A percentile compares a stretch with the other conserved stretches of the same genome.
phyloP scores from a whole-genome alignment of 2,888 invertebrate genomes.

The Parnassius glacialis region DNA sequence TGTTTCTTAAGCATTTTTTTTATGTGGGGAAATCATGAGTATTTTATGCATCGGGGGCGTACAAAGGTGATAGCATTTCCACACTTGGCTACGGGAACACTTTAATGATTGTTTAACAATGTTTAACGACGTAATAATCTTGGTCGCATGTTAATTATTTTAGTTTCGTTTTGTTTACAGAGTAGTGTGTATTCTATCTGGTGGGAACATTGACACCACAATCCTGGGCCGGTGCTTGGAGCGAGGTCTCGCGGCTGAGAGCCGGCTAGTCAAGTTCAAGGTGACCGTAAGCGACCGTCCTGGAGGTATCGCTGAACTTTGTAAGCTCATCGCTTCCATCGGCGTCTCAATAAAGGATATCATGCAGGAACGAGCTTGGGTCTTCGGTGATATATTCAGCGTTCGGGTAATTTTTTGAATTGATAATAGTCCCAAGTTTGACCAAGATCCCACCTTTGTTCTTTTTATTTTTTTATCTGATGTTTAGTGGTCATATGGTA shows the following conservation, averaged over 20 bases:
- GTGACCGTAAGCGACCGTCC: constrained; percentile 91
- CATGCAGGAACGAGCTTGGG: constrained; percentile 97
- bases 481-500: no score
- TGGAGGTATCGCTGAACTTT: constrained; percentile 92
- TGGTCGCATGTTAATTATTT: no score
- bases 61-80: no score
- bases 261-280: constrained; percentile 82
- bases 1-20: no score
- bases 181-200: constrained; percentile 91
- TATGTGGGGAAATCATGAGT: no score
- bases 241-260: constrained; percentile 93
- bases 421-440: no score
- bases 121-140: no score
- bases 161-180: constrained; percentile 67
- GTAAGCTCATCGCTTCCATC: constrained; percentile 85
- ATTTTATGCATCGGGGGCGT: no score
- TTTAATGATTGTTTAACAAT: no score
- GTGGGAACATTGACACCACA: constrained; percentile 96
- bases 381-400: constrained; percentile 91
- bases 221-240: constrained; percentile 93
- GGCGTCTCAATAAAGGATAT: constrained; percentile 97
- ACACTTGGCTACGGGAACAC: no score
- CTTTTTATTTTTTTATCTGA: no score
- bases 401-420: constrained; percentile 51
- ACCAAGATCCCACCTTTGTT: no score